These are phyloP conservation scores for Miniopterus natalensis DNA, from an alignment of 2,113 vertebrate genomes.

Conservation along the genomic window DNA sequence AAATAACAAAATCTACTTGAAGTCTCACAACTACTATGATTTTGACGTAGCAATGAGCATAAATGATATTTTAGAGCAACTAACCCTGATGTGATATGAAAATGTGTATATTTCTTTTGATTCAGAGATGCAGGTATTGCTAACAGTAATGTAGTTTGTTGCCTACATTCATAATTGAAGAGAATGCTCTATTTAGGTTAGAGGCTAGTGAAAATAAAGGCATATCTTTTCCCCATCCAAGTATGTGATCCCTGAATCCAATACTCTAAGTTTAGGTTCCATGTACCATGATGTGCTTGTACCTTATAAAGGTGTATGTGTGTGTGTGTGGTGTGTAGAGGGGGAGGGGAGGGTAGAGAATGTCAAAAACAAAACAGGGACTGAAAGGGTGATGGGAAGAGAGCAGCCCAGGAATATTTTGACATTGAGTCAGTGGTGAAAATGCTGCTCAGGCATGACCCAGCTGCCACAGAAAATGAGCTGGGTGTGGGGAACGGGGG, in stretches of 20 bases:
- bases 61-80: background rate
- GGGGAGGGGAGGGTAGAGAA: background rate
- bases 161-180: background rate
- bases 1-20: background rate
- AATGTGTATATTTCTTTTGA: background rate
- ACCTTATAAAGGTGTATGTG: background rate
- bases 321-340: background rate
- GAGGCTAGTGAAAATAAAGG: background rate
- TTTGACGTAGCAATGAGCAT: background rate
- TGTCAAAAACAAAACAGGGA: background rate
- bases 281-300: background rate
- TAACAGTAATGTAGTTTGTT: background rate
- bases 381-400: background rate
- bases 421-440: slow-evolving; percentile 67
- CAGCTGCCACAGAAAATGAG: slow-evolving; percentile 61
- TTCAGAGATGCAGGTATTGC: background rate
- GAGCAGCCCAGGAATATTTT: slow-evolving; percentile 59
- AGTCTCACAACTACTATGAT: background rate
- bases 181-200: background rate
- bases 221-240: background rate
- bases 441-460: slow-evolving; percentile 51
- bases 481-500: background rate
- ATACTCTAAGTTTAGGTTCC: background rate
- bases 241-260: background rate
- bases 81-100: background rate